These are phyloP conservation scores for Xenopus tropicalis DNA, from an alignment of 2,113 vertebrate species.

Conservation along the genomic window UCB_Xtro_10.0 CM004451.2:31516001-31516500, in stretches of 20 bases:
- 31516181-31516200: too few relatives aligned
- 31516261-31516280: constrained; percentile 10
- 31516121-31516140: constrained; percentile 17
- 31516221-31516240: constrained; percentile 32
- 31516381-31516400: too few relatives aligned
- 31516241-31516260: constrained; percentile 26
- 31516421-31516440: too few relatives aligned
- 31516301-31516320: too few relatives aligned
- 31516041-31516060: constrained; percentile 26
- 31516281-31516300: too few relatives aligned
- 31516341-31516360: too few relatives aligned
- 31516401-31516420: too few relatives aligned
- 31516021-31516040: constrained; percentile 34
- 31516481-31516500: too few relatives aligned
- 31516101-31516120: constrained; percentile 15
- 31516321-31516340: too few relatives aligned
- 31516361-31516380: too few relatives aligned
- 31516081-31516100: not conserved
- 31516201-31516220: not conserved
- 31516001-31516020: not conserved
- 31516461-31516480: too few relatives aligned
- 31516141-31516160: not conserved
- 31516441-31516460: too few relatives aligned
- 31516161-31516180: not conserved
- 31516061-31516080: not conserved